A percentile compares a stretch with the other conserved stretches of the same genome.
Conservation (phyloP, 2,888 invertebrate species). For the Sthenelais limicola region DNA sequence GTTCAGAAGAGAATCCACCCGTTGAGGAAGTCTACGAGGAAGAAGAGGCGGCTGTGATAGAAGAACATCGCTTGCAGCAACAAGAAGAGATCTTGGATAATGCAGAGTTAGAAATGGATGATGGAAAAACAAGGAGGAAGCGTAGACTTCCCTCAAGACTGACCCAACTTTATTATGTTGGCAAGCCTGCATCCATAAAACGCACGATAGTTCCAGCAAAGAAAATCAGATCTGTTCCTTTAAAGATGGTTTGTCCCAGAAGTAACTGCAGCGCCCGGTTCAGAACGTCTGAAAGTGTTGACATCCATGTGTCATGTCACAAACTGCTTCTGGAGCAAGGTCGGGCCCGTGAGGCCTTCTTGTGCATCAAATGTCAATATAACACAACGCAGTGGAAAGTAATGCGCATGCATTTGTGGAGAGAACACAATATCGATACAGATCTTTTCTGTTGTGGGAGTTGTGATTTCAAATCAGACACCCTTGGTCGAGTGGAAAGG, state of each 20-base stretch:
- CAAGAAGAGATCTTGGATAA: neutral
- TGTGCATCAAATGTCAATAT: constrained; percentile 58
- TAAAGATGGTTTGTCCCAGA: constrained; percentile 31
- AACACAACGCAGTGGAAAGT: constrained; percentile 78
- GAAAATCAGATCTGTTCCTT: neutral
- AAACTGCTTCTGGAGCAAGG: constrained; percentile 53
- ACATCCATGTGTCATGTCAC: constrained; percentile 80
- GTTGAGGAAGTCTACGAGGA: constrained; percentile 44
- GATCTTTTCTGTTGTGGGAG: constrained; percentile 81
- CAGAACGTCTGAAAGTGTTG: constrained; percentile 76
- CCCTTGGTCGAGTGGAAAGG: constrained; percentile 10
- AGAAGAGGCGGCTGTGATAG: too few relatives aligned
- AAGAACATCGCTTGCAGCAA: neutral
- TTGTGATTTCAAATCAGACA: constrained; percentile 66
- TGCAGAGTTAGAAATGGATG: neutral
- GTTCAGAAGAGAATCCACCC: too few relatives aligned
- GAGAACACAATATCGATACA: constrained; percentile 82
- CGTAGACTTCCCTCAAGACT: constrained; percentile 39
- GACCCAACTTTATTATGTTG: constrained; percentile 35
- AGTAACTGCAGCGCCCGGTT: constrained; percentile 68
- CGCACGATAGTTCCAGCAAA: neutral
- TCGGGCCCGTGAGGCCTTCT: constrained; percentile 6
- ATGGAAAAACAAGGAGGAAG: constrained; percentile 29
- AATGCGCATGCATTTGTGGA: constrained; percentile 81
- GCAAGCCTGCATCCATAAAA: neutral